phyloP scores from a whole-genome alignment of 2,797 vertebrate genomes.

The Mormyrus proboscirostris region DNA sequence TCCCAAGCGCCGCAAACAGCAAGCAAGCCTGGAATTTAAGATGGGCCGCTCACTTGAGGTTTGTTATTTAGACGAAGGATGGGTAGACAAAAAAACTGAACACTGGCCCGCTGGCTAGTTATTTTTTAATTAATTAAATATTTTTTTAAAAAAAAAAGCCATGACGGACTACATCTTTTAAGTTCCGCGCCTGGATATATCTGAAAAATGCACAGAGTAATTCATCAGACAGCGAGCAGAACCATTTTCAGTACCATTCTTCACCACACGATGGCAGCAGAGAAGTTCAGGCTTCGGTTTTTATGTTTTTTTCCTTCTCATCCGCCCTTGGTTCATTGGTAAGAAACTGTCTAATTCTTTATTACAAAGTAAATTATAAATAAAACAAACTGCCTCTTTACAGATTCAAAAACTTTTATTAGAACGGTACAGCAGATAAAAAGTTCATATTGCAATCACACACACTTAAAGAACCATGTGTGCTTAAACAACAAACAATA shows the following conservation, averaged over 20 bases:
- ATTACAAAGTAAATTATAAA: not conserved
- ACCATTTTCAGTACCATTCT: not conserved
- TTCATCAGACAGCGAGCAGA: not conserved
- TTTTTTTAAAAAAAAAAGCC: not conserved
- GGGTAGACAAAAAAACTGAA: not conserved
- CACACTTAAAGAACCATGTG: constrained; percentile 44
- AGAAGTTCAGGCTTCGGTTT: not conserved
- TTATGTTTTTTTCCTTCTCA: not conserved
- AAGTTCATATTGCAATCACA: constrained; percentile 64
- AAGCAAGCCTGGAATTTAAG: not conserved
- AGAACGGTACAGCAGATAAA: constrained; percentile 69
- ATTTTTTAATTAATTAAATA: not conserved
- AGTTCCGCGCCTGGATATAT: not conserved
- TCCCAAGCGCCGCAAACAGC: not conserved
- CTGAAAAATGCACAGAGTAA: not conserved
- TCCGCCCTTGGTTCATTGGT: not conserved
- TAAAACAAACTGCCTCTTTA: not conserved
- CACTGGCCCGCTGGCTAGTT: not conserved
- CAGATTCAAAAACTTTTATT: constrained; percentile 59
- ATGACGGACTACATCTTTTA: not conserved
- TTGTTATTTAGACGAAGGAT: not conserved
- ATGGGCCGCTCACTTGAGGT: not conserved
- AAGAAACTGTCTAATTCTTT: not conserved
- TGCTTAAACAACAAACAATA: constrained; percentile 51
- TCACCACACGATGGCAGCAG: not conserved